Percentiles rank a stretch among this genome's conserved stretches.
phyloP scores from a whole-genome alignment of 2,888 invertebrate species.

The Cerceris rybyensis region DNA sequence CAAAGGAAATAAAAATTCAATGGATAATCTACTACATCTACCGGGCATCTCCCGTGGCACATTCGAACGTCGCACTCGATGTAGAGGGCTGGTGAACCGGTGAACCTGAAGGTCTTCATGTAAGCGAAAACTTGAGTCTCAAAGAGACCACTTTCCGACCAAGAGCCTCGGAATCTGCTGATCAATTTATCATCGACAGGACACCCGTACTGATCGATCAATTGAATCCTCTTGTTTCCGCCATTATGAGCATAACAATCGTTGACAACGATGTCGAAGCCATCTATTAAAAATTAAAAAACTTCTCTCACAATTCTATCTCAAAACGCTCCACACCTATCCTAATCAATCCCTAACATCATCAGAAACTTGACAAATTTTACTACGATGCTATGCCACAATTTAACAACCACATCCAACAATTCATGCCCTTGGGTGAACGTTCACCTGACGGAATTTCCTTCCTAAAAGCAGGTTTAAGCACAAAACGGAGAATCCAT shows the following conservation, averaged over 20 bases:
- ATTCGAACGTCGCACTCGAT: constrained; percentile 97
- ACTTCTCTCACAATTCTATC: not conserved
- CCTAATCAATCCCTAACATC: too few species aligned
- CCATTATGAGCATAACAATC: constrained; percentile 97
- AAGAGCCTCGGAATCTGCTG: constrained; percentile 95
- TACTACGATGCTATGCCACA: too few species aligned
- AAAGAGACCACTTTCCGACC: constrained; percentile 94
- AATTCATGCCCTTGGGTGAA: too few species aligned
- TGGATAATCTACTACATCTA: constrained; percentile 82
- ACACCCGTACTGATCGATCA: constrained; percentile 96
- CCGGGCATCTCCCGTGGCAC: constrained; percentile 97
- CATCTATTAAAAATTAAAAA: constrained; percentile 85
- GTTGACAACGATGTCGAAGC: constrained; percentile 96
- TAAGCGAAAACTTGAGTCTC: constrained; percentile 97
- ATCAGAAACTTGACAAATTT: too few species aligned
- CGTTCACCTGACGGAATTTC: too few species aligned
- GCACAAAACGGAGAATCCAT: too few species aligned
- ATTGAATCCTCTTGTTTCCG: constrained; percentile 94
- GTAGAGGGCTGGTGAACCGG: constrained; percentile 95
- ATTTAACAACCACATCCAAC: too few species aligned
- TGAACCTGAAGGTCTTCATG: constrained; percentile 97
- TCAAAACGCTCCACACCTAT: not conserved
- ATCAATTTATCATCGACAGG: constrained; percentile 96
- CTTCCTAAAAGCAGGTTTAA: too few species aligned
- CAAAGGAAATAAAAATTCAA: not conserved